A percentile compares a stretch with the other conserved stretches of the same genome.
phyloP scores from a whole-genome alignment of 2,113 vertebrate genomes.

The Melanerpes aurifrons region DNA sequence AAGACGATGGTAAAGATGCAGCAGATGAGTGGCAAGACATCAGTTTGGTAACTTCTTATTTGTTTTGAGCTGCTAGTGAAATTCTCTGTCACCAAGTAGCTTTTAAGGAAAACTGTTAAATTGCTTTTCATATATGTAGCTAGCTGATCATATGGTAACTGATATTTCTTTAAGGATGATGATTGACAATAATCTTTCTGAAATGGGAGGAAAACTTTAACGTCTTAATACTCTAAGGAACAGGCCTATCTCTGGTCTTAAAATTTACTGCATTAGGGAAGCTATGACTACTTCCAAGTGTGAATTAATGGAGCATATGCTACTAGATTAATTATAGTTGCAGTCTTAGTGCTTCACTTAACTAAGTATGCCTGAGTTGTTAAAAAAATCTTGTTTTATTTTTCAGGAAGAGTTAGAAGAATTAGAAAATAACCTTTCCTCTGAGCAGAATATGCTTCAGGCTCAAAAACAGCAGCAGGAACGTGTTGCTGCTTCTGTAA shows the following conservation, averaged over 20 bases:
- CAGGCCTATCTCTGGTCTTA: background rate
- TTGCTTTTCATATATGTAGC: background rate
- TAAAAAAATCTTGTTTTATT: background rate
- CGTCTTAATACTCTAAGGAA: background rate
- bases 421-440: slow-evolving; percentile 85
- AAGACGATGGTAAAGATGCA: slow-evolving; percentile 11
- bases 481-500: slow-evolving; percentile 89
- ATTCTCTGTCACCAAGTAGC: background rate
- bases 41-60: slow-evolving; percentile 78
- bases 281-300: background rate
- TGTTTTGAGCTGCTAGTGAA: background rate
- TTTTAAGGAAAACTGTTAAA: background rate
- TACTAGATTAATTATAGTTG: background rate
- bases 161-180: background rate
- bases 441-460: slow-evolving; percentile 83
- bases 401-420: slow-evolving; percentile 88
- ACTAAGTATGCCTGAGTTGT: background rate
- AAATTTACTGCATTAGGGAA: background rate
- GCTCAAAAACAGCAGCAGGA: slow-evolving; percentile 92
- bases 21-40: slow-evolving; percentile 86
- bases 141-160: background rate
- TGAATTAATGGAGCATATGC: background rate
- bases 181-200: background rate
- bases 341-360: background rate
- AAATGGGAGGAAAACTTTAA: background rate